A percentile compares a stretch with the other conserved stretches of the same genome.
phyloP scores from a whole-genome alignment of 2,797 vertebrate species.

The Oreochromis mossambicus region DNA sequence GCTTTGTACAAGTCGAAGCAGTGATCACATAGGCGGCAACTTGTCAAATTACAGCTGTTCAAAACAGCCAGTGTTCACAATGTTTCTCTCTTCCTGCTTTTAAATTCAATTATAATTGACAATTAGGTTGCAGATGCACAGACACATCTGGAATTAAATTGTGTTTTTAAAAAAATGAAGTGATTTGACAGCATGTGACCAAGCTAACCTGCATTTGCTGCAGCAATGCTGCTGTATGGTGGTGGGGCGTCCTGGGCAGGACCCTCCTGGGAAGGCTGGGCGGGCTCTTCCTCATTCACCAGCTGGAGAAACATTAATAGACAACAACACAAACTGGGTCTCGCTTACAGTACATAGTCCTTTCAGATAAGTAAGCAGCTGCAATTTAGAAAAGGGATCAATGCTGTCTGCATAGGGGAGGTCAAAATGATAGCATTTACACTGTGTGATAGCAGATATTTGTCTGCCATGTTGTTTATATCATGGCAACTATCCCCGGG shows the following conservation, averaged over 20 bases:
- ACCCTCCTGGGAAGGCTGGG: constrained; percentile 70
- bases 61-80: background rate
- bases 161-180: background rate
- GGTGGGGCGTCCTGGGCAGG: constrained; percentile 83
- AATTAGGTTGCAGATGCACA: background rate
- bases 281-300: constrained; percentile 90
- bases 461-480: background rate
- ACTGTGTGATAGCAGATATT: background rate
- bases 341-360: background rate
- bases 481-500: background rate
- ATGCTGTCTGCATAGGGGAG: background rate
- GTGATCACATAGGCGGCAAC: background rate
- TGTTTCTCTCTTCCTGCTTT: background rate
- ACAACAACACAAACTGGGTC: background rate
- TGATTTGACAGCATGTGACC: background rate
- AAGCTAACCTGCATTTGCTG: constrained; percentile 81
- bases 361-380: background rate
- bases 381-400: background rate
- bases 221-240: constrained; percentile 91
- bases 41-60: background rate
- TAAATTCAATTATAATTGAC: background rate
- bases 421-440: background rate
- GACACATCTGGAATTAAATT: background rate
- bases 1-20: background rate
- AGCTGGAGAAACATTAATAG: constrained; percentile 72